These are phyloP conservation scores for Oriolus oriolus DNA, from an alignment of 2,113 vertebrate species.

Conservation along the genomic window DNA sequence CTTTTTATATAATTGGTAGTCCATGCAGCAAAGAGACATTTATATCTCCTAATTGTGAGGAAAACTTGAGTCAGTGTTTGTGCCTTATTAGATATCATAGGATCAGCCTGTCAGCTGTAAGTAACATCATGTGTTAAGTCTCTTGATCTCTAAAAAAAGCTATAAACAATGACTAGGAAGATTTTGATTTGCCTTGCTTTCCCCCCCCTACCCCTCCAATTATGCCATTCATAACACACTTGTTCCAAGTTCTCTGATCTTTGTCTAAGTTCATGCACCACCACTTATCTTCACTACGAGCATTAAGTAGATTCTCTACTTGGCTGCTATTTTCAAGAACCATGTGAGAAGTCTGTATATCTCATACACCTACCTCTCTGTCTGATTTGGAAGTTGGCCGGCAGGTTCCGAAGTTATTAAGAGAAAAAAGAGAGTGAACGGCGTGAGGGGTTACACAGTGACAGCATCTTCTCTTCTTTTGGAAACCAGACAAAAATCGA, in stretches of 20 bases:
- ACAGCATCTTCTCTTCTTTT: not conserved
- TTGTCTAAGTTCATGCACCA: not conserved
- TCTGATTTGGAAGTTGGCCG: not conserved
- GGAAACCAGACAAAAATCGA: slow-evolving; percentile 6
- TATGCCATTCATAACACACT: not conserved
- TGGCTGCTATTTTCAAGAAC: not conserved
- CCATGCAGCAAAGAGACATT: not conserved
- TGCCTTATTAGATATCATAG: not conserved
- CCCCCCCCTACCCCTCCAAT: fast-evolving
- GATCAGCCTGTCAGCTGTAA: not conserved
- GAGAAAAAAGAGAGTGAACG: not conserved
- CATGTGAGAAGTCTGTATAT: not conserved
- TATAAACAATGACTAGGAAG: not conserved
- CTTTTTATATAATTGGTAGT: not conserved
- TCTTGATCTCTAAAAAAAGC: not conserved
- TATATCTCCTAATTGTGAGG: not conserved
- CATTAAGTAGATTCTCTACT: not conserved
- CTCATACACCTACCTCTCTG: not conserved
- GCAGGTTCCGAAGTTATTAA: not conserved
- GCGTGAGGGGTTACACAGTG: not conserved
- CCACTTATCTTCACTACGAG: not conserved
- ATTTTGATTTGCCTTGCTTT: not conserved
- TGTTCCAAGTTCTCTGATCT: not conserved
- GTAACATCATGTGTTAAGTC: not conserved
- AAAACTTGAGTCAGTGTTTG: not conserved